Evolutionary conservation across 2,113 vertebrate genomes (phyloP), one percentile per base, ranked within the genome.

Genomic region (Oryzias celebensis): DNA sequence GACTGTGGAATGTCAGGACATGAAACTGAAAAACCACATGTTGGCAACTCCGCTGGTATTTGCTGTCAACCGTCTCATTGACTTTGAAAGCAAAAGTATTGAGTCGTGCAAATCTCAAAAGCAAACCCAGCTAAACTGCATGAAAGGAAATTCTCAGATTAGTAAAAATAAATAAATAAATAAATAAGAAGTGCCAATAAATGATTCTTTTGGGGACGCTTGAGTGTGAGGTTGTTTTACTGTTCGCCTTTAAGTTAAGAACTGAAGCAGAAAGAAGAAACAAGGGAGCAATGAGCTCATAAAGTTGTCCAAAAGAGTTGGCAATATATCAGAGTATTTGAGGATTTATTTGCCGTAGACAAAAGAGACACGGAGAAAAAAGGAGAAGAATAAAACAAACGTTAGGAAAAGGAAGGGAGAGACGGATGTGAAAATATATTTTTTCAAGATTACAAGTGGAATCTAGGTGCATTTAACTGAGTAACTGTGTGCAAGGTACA

Each of bases 241-340:
- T 52, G 63, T 53, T 75, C 20, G 36, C 72, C 83, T 81, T 52
- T 41, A 16, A 65, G 22, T 56, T 50, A 47, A 47, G 23, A 51
- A 56, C 43, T 4, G 58, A 62, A 36, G 28, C 42, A 65, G 49
- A 49, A 65, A 61, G 48, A 79, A 70, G 71, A 73, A 85, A 75
- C 68, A 18, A 77, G 71, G 70, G 73, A 77, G 77, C 46, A 26
- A 78, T 61, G 57, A 83, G 67, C 52, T 74, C 72, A 80, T 91
- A 83, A 90, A 91, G 87, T 85, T 65, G 81, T 89, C 86, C 75
- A 75, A 82, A 62, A 83, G 73, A 82, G 60, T 91, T 90, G 86
- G 86, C 83, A 51, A 73, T 84, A 77, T 80, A 83, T 90, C 82
- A 88, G 73, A 85, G 80, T 31, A 41, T 60, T 72, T 74, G 58